These are phyloP conservation scores for Oryzias javanicus DNA, from an alignment of 2,113 vertebrate species.

Conservation along the genomic window DNA sequence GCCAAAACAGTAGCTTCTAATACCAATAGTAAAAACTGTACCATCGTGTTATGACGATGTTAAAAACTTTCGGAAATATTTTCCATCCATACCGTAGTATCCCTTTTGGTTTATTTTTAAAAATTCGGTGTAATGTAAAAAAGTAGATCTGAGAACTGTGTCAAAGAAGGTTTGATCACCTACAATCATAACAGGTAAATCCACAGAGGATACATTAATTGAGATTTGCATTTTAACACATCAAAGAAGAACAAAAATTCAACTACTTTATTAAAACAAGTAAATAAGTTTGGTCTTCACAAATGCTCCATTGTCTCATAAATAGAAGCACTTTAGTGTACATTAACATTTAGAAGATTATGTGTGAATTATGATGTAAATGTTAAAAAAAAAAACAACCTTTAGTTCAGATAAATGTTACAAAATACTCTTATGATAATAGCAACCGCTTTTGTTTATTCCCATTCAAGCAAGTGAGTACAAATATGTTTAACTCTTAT, in stretches of 20 bases:
- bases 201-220: too few relatives aligned
- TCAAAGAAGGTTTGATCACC: too few relatives aligned
- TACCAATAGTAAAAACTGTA: too few relatives aligned
- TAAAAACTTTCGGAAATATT: too few relatives aligned
- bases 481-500: too few relatives aligned
- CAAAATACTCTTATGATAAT: conserved; percentile 4
- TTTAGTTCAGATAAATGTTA: conserved; percentile 1
- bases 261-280: conserved; percentile 6
- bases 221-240: conserved; percentile 14
- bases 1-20: too few relatives aligned
- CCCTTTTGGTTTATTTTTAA: conserved; percentile 16
- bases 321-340: too few relatives aligned
- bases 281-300: too few relatives aligned
- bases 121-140: conserved; percentile 12
- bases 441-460: not conserved
- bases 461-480: not conserved
- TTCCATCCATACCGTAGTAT: conserved; percentile 16
- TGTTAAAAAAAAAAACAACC: not conserved
- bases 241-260: conserved; percentile 6
- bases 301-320: too few relatives aligned
- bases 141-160: not conserved
- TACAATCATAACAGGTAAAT: too few relatives aligned
- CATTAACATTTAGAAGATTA: not conserved
- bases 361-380: not conserved
- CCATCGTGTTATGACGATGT: too few relatives aligned